Evolutionary conservation across 1,140 invertebrate genomes (phyloP).

Genomic region (Drosophila kanapiae): DNA sequence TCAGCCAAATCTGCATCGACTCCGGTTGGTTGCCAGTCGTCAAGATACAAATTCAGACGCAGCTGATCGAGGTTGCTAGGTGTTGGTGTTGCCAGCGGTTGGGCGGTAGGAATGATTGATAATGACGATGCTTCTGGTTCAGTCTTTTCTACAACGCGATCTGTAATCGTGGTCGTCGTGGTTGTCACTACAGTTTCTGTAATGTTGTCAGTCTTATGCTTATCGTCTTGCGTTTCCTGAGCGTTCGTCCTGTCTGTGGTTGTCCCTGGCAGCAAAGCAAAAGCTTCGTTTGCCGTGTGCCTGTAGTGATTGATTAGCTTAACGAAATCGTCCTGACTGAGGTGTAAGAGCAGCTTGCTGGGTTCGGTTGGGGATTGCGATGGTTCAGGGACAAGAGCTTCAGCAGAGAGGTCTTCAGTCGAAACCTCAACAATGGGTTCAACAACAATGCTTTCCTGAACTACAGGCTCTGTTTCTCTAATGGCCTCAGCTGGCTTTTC

Average conservation of each 20-base stretch:
- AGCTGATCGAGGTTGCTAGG: slow-evolving; percentile 58
- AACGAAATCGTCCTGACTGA: slow-evolving; percentile 67
- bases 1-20: slow-evolving; percentile 53
- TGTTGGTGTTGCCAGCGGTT: slow-evolving; percentile 23
- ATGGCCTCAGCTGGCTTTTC: slow-evolving; percentile 29
- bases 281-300: slow-evolving; percentile 42
- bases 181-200: slow-evolving; percentile 79
- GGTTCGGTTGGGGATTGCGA: slow-evolving; percentile 14
- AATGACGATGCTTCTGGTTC: slow-evolving; percentile 71
- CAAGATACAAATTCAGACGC: slow-evolving; percentile 69
- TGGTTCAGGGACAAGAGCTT: not conserved
- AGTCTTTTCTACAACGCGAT: slow-evolving; percentile 79
- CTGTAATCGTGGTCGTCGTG: slow-evolving; percentile 70
- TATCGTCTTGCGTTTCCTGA: slow-evolving; percentile 79
- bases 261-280: slow-evolving; percentile 40
- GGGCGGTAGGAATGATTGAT: slow-evolving; percentile 76
- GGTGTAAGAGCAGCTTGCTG: slow-evolving; percentile 57
- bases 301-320: slow-evolving; percentile 55
- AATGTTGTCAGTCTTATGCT: slow-evolving; percentile 80
- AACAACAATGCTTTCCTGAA: slow-evolving; percentile 8
- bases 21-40: slow-evolving; percentile 59
- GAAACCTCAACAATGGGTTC: slow-evolving; percentile 16
- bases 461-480: slow-evolving; percentile 9
- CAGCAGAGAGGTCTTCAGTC: slow-evolving; percentile 3
- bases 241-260: slow-evolving; percentile 57